Evolutionary conservation across 1,140 invertebrate genomes (phyloP), one percentile per base, ranked within the genome.

Genomic region (Drosophila melanica): DNA sequence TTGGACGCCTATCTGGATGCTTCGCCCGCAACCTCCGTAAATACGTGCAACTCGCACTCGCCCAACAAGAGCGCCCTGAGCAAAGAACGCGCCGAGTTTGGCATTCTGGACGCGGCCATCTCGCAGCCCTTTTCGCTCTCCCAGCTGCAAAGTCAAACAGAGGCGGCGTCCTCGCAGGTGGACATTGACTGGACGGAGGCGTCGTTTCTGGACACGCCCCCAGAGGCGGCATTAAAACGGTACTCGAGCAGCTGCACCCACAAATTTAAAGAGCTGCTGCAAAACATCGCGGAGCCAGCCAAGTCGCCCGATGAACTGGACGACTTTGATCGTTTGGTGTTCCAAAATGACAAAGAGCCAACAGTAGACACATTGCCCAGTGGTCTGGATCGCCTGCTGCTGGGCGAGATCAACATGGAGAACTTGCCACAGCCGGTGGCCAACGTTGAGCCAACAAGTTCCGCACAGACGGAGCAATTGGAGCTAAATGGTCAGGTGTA

Each of bases 1-100:
- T 44, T 84, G 27, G 78, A 90, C 68, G 77, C 64, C 4, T 77
- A 69, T 55, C 11, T 84, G 23, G 78, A 85, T 59, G 65, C 51
- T 11, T 75, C 69, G 8, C 47, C 60, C 0, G 48, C 20, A 6
- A 11, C 20, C 7, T 47, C 42, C 11, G 48, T 44, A 3, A 44
- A 54, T 39, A 71, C 76, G 3, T 33, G 62, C 20, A 70, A 53
- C 30, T 85, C 75, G 4, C 58, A 48, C 4, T 77, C 77, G 0
- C 84, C 77, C n/a, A 89, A 84, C 20, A 69, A 85, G 18, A 76
- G 70, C 20, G 37, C 51, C 9, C 27, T 90, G 16, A 90, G 79
- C 60, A 74, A 58, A 18, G 90, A 91, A 47, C 86, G 90, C 14
- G 82, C 84, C 2, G 80, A 91, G n/a, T 91, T 90, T 68, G 90